Percentiles rank a stretch among this genome's conserved stretches.
These are phyloP conservation scores for Pelagia noctiluca DNA, from an alignment of 30 jellyfish, hydroid and myxozoan species.

Conservation along the genomic window DNA sequence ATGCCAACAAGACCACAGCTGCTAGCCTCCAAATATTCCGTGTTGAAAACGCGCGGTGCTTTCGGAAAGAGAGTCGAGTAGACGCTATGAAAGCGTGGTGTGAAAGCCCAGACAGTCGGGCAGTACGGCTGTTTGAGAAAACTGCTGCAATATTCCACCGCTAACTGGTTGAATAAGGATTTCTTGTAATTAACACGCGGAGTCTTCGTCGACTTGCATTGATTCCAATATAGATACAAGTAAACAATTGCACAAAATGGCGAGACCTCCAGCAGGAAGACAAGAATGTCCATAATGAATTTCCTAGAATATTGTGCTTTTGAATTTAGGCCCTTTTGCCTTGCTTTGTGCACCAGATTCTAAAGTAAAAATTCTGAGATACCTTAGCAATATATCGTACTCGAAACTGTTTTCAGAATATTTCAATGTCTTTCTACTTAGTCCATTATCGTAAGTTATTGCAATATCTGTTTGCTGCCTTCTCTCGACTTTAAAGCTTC, in stretches of 20 bases:
- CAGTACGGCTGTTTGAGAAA: conserved; percentile 41
- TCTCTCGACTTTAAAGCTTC: no score
- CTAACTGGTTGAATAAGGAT: conserved; percentile 60
- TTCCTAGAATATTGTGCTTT: no score
- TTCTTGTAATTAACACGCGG: conserved; percentile 50
- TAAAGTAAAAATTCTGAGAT: no score
- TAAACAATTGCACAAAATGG: conserved; percentile 68
- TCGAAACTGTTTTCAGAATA: no score
- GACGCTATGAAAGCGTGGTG: conserved; percentile 50
- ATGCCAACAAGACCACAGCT: conserved; percentile 59
- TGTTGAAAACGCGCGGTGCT: not conserved
- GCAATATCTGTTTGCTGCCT: no score
- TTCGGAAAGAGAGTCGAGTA: conserved; percentile 16
- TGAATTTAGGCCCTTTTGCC: no score
- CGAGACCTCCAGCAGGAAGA: conserved; percentile 54
- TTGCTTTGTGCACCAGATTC: no score
- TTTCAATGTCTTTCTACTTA: no score
- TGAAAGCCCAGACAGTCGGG: conserved; percentile 72
- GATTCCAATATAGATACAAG: conserved; percentile 60
- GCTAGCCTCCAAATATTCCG: conserved; percentile 57
- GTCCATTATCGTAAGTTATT: no score
- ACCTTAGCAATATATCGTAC: no score
- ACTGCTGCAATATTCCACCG: conserved; percentile 59
- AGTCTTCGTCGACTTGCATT: conserved; percentile 22
- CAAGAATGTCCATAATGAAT: no score